These are phyloP conservation scores for Scaptomyza montana DNA, from an alignment of 1,140 invertebrate species.

Conservation along the genomic window DNA sequence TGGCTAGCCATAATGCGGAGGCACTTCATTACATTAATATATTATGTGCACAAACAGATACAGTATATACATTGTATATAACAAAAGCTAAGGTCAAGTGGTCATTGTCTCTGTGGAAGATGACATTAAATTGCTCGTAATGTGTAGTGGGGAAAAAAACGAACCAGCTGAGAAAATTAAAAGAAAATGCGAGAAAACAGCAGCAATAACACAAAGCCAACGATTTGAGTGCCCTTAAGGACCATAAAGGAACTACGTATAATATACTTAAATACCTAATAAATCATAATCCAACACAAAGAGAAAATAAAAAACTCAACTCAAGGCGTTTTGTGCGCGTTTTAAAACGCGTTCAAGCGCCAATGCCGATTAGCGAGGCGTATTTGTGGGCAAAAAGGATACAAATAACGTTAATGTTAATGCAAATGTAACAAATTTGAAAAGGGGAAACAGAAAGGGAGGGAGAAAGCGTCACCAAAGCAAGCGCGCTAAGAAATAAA, in stretches of 20 bases:
- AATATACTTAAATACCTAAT: constrained; percentile 29
- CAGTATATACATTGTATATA: background rate
- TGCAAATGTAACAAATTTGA: constrained; percentile 36
- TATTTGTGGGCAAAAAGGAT: constrained; percentile 40
- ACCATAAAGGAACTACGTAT: constrained; percentile 21
- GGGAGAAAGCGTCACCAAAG: constrained; percentile 21
- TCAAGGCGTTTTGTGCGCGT: constrained; percentile 23
- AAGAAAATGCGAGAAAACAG: constrained; percentile 31
- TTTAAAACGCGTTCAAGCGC: constrained; percentile 35
- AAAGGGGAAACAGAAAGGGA: background rate
- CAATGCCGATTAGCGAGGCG: constrained; percentile 46
- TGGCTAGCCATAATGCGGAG: background rate
- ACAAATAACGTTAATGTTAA: constrained; percentile 26
- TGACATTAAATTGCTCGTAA: constrained; percentile 54
- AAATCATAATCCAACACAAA: constrained; percentile 36
- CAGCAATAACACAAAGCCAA: constrained; percentile 16
- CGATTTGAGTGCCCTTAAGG: constrained; percentile 39
- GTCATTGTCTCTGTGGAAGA: constrained; percentile 51
- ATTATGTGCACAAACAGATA: background rate
- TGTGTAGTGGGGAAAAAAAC: constrained; percentile 34
- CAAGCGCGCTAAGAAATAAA: constrained; percentile 16
- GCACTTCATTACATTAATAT: constrained; percentile 19
- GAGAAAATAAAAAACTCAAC: constrained; percentile 6
- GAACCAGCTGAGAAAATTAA: constrained; percentile 12
- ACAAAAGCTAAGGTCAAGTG: constrained; percentile 56